phyloP scores from a whole-genome alignment of 2,888 invertebrate genomes.

The Oligia fasciuncula region DNA sequence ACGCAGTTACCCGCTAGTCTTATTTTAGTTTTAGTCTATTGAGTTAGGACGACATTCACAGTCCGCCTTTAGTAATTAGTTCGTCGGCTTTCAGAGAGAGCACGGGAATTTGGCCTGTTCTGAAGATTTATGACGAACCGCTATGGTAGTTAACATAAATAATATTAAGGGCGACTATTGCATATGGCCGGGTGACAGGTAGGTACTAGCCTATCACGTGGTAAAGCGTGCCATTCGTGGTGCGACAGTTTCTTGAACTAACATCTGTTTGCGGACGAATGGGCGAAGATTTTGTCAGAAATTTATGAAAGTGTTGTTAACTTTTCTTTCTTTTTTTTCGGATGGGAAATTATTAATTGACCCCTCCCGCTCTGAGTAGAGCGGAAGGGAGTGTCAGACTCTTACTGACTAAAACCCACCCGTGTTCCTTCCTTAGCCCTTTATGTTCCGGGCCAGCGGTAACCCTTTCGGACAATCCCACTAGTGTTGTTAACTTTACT shows the following conservation, averaged over 20 bases:
- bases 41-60: neutral
- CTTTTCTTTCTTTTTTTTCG: no score
- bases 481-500: neutral
- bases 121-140: slow-evolving; percentile 34
- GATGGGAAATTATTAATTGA: no score
- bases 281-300: neutral
- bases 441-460: no score
- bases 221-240: slow-evolving; percentile 46
- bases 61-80: slow-evolving; percentile 9
- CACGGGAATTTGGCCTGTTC: slow-evolving; percentile 13
- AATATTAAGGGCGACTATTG: slow-evolving; percentile 51
- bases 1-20: neutral
- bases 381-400: no score
- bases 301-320: no score
- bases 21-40: neutral
- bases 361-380: no score
- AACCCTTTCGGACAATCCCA: no score
- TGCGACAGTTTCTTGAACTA: slow-evolving; percentile 3
- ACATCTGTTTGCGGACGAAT: neutral
- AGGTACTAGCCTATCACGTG: slow-evolving; percentile 31
- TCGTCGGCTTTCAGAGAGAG: neutral
- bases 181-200: slow-evolving; percentile 27
- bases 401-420: no score
- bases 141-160: slow-evolving; percentile 50
- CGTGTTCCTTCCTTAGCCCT: no score